Conservation (phyloP, 2,113 vertebrate species). For the Aramus guarauna region DNA sequence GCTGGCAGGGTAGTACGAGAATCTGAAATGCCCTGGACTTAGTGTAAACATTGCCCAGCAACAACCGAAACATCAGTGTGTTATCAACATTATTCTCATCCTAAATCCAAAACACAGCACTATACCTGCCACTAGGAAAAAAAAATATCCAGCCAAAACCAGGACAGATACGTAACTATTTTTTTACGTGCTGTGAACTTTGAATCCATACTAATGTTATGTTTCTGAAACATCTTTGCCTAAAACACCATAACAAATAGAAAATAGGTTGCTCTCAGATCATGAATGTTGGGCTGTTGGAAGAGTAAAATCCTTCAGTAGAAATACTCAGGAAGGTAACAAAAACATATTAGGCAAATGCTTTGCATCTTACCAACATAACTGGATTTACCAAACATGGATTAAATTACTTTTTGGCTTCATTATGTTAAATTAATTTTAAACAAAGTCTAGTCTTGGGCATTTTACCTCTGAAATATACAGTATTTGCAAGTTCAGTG, state of each 20-base stretch:
- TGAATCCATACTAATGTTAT: not conserved
- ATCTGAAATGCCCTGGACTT: no score
- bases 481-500: not conserved
- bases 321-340: not conserved
- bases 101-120: no score
- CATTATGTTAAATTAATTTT: not conserved
- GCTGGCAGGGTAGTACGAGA: no score
- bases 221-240: not conserved
- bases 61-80: no score
- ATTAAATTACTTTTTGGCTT: not conserved
- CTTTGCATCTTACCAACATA: not conserved
- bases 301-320: not conserved
- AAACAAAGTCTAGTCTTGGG: not conserved
- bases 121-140: no score
- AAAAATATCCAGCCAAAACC: no score
- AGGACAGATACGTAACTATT: no score
- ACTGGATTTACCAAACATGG: not conserved
- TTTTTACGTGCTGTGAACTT: not conserved
- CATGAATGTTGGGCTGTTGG: not conserved
- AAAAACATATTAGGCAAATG: no score
- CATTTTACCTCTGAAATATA: not conserved
- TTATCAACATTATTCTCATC: no score
- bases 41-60: no score
- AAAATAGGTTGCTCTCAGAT: not conserved
- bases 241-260: not conserved